Percentiles rank a stretch among this genome's conserved stretches.
Conservation (phyloP, 2,797 vertebrate genomes). For the Alca torda region DNA sequence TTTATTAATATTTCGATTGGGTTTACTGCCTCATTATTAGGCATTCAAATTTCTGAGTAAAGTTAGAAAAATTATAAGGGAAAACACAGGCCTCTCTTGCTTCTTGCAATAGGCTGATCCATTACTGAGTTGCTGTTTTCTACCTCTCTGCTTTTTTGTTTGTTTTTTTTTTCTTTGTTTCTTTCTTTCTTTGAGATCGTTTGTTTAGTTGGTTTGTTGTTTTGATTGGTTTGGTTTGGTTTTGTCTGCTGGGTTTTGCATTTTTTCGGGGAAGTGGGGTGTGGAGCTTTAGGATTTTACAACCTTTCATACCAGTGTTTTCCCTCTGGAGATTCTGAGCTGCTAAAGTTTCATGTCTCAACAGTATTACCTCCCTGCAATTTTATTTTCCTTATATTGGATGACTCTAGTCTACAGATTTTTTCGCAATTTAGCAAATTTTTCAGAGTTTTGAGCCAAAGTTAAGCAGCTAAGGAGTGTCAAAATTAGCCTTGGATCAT, state of each 20-base stretch:
- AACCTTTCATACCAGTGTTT: background rate
- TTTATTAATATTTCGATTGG: background rate
- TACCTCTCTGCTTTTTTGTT: background rate
- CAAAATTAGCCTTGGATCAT: background rate
- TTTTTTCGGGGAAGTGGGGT: rapidly evolving
- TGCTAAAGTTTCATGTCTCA: background rate
- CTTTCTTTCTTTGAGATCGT: background rate
- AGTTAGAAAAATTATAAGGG: background rate
- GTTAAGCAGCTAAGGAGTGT: background rate
- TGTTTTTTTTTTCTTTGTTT: background rate
- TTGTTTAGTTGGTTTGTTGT: background rate
- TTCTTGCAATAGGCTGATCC: background rate
- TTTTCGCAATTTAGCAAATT: background rate
- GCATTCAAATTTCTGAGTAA: background rate
- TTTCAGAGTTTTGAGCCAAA: background rate
- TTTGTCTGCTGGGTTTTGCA: too few species aligned
- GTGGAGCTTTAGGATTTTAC: background rate
- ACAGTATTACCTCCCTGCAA: background rate
- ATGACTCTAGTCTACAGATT: background rate
- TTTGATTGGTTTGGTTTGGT: background rate
- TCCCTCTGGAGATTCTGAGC: background rate
- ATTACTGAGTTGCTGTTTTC: background rate
- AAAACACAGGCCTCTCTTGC: background rate
- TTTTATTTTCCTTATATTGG: background rate
- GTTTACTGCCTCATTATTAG: background rate